phyloP scores from a whole-genome alignment of 2,888 invertebrate genomes.

The Stenotaenia linearis region DNA sequence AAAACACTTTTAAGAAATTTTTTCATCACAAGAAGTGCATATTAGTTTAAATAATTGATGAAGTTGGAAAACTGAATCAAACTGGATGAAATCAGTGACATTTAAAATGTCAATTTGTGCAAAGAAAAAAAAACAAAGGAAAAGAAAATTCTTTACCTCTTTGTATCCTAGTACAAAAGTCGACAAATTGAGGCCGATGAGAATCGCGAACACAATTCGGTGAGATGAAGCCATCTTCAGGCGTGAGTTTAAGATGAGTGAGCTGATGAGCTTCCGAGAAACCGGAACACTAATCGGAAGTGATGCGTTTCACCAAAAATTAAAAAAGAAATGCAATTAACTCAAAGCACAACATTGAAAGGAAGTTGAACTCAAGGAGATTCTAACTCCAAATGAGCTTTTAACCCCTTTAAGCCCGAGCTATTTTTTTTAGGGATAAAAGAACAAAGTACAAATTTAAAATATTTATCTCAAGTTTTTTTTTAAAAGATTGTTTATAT shows the following conservation, averaged over 20 bases:
- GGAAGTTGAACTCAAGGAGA: slow-evolving; percentile 3
- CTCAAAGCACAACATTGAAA: neutral
- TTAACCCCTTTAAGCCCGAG: slow-evolving; percentile 6
- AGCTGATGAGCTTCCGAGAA: slow-evolving; percentile 10
- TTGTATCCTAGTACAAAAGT: neutral
- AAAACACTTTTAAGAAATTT: neutral
- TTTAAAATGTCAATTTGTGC: neutral
- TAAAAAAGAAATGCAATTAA: slow-evolving; percentile 20
- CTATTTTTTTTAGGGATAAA: neutral
- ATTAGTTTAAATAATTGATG: neutral
- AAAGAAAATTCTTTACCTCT: neutral
- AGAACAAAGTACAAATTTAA: neutral
- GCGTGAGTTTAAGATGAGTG: neutral
- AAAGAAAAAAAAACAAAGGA: neutral
- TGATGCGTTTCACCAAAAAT: neutral
- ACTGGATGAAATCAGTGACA: neutral
- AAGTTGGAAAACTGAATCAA: neutral
- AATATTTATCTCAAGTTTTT: neutral
- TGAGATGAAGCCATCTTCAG: slow-evolving; percentile 16
- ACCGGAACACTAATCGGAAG: slow-evolving; percentile 1
- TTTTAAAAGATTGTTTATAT: neutral
- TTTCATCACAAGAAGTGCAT: neutral
- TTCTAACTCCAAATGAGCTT: neutral
- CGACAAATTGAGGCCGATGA: neutral
- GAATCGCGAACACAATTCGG: neutral